Conservation (phyloP, 2,888 invertebrate species). For the Brachylomia viminalis region DNA sequence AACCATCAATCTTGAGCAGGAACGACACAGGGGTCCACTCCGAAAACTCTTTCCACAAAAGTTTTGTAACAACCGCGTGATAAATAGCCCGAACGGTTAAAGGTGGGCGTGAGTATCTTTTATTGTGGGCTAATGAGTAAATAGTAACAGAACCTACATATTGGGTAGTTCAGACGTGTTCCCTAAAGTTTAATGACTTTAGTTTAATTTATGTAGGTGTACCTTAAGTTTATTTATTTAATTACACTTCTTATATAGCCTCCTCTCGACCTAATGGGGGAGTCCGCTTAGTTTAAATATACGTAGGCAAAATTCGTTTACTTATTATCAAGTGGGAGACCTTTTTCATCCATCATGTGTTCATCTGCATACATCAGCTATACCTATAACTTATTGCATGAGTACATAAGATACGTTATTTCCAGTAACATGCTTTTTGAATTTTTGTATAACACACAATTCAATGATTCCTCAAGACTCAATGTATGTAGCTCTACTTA, state of each 20-base stretch:
- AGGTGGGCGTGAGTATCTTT: constrained; percentile 76
- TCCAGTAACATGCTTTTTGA: neutral
- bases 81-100: constrained; percentile 82
- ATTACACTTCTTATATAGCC: constrained; percentile 39
- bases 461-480: neutral
- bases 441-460: neutral
- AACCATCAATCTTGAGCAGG: constrained; percentile 85
- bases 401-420: neutral
- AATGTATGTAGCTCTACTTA: neutral
- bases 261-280: neutral
- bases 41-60: constrained; percentile 84
- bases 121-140: constrained; percentile 73
- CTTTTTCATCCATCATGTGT: neutral
- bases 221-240: constrained; percentile 63
- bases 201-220: constrained; percentile 52
- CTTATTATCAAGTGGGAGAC: neutral
- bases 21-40: constrained; percentile 85
- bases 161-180: constrained; percentile 40
- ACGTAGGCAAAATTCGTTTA: neutral
- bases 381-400: neutral
- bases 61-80: constrained; percentile 85
- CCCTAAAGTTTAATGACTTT: constrained; percentile 63
- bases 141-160: constrained; percentile 64
- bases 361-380: neutral
- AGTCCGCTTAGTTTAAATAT: neutral